These are phyloP conservation scores for Drosophila borborema DNA, from an alignment of 2,888 invertebrate genomes.

Conservation along the genomic window DNA sequence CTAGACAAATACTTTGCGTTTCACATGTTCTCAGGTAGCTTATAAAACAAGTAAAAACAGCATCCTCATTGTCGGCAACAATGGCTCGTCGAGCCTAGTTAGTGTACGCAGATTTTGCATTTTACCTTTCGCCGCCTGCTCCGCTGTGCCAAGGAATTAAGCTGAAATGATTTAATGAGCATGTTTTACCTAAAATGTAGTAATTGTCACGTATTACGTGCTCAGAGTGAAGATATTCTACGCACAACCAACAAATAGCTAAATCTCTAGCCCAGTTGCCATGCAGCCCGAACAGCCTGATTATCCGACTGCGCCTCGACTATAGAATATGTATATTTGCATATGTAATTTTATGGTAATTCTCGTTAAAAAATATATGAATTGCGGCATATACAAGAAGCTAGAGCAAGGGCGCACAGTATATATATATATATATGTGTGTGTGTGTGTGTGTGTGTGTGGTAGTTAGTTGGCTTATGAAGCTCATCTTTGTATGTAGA, in stretches of 20 bases:
- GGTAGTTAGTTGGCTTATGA: slow-evolving; percentile 60
- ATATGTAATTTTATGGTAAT: slow-evolving; percentile 80
- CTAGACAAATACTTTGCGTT: slow-evolving; percentile 57
- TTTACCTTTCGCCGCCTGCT: slow-evolving; percentile 17
- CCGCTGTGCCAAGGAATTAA: slow-evolving; percentile 49
- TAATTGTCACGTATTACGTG: slow-evolving; percentile 81
- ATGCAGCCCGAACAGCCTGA: slow-evolving; percentile 34
- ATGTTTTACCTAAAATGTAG: slow-evolving; percentile 79
- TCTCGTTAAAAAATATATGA: slow-evolving; percentile 73
- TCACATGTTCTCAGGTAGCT: slow-evolving; percentile 62
- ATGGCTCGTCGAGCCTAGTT: slow-evolving; percentile 44
- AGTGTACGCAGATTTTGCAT: slow-evolving; percentile 55
- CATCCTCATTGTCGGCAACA: slow-evolving; percentile 44
- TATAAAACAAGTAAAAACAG: slow-evolving; percentile 32
- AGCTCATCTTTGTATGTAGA: slow-evolving; percentile 13
- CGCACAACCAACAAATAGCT: slow-evolving; percentile 70
- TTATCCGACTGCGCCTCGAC: slow-evolving; percentile 31
- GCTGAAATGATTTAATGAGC: slow-evolving; percentile 80
- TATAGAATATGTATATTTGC: slow-evolving; percentile 74
- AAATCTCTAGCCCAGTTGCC: slow-evolving; percentile 61
- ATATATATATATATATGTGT: not conserved
- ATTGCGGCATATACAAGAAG: slow-evolving; percentile 55
- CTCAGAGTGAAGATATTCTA: slow-evolving; percentile 71
- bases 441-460: slow-evolving; percentile 19
- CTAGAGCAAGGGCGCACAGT: slow-evolving; percentile 34